phyloP scores from a whole-genome alignment of 53 echinoderm and acorn worm species.

The Echinarachnius parma region DNA sequence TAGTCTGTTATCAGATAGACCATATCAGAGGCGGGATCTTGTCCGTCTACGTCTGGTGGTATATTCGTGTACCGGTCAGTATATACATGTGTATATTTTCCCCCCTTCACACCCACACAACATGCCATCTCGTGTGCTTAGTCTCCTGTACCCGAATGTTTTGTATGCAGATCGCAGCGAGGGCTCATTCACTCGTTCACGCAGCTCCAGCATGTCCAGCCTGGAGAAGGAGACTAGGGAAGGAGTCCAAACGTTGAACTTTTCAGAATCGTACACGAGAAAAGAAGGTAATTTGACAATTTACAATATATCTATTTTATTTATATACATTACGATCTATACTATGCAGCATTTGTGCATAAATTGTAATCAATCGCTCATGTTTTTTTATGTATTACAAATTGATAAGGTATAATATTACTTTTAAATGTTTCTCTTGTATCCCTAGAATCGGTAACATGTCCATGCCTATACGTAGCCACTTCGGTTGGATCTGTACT shows the following conservation, averaged over 20 bases:
- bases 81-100: not conserved
- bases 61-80: not conserved
- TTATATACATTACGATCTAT: not conserved
- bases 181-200: conserved; percentile 93
- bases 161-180: conserved; percentile 91
- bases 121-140: conserved; percentile 47
- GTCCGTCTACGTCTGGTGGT: not conserved
- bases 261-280: conserved; percentile 97
- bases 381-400: too few relatives aligned
- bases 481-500: not conserved
- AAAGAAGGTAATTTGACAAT: conserved; percentile 71
- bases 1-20: too few relatives aligned
- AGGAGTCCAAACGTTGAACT: conserved; percentile 79
- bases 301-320: not conserved
- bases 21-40: too few relatives aligned
- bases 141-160: conserved; percentile 46
- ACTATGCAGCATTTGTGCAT: too few relatives aligned
- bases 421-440: too few relatives aligned
- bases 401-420: too few relatives aligned
- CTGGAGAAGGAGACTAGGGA: conserved; percentile 98
- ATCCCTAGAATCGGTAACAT: not conserved
- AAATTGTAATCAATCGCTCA: too few relatives aligned
- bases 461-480: not conserved
- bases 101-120: conserved; percentile 22
- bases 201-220: conserved; percentile 99